Percentiles rank a stretch among this genome's conserved stretches.
phyloP scores from a whole-genome alignment of 2,797 vertebrate species.

The Cuniculus paca region DNA sequence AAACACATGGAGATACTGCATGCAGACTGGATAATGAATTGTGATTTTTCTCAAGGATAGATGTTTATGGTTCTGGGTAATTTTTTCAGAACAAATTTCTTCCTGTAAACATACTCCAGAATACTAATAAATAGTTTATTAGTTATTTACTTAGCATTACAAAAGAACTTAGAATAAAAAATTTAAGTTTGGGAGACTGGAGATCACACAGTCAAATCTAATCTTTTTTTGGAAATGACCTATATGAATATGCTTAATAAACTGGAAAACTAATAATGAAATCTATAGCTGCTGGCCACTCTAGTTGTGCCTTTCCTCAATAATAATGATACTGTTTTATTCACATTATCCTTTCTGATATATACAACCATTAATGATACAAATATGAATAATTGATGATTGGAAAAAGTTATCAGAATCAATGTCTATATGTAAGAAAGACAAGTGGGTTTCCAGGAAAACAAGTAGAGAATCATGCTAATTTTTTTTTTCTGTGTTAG shows the following conservation, averaged over 20 bases:
- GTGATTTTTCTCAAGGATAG: background rate
- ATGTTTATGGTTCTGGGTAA: background rate
- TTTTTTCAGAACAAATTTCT: slow-evolving; percentile 38
- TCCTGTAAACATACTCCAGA: background rate
- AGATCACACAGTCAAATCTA: background rate
- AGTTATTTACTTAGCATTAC: background rate
- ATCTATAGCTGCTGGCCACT: background rate
- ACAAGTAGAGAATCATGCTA: background rate
- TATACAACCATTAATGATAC: background rate
- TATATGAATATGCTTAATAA: background rate
- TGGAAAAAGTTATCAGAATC: background rate
- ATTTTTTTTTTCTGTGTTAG: background rate
- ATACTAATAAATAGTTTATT: background rate
- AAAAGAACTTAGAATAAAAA: slow-evolving; percentile 38
- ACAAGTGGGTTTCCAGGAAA: background rate
- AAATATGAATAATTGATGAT: background rate
- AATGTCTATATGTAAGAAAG: background rate
- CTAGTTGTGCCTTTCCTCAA: background rate
- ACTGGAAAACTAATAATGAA: background rate
- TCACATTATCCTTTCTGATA: background rate
- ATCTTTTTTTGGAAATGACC: background rate
- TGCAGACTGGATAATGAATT: background rate
- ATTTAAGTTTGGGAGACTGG: background rate
- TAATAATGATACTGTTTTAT: background rate
- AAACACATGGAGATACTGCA: background rate